A percentile compares a stretch with the other conserved stretches of the same genome.
These are phyloP conservation scores for Tupiocoris notatus DNA, from an alignment of 2,888 invertebrate species.

Conservation along the genomic window DNA sequence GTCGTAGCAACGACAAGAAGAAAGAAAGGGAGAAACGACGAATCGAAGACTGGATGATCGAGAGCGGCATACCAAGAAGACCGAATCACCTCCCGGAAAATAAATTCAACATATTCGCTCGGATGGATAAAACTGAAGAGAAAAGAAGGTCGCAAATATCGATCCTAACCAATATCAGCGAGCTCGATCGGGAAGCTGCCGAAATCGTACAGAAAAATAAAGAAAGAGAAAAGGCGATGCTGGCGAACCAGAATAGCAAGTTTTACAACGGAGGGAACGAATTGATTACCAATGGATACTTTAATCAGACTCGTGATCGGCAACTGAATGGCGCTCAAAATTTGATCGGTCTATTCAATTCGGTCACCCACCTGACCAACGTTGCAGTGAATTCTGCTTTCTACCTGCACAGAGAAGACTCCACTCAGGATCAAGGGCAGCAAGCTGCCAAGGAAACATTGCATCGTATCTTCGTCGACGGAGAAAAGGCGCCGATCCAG, in stretches of 20 bases:
- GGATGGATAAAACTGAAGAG: constrained; percentile 53
- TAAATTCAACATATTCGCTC: constrained; percentile 47
- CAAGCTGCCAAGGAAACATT: not conserved
- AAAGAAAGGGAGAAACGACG: constrained; percentile 47
- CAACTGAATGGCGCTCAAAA: constrained; percentile 56
- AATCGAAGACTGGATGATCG: constrained; percentile 55
- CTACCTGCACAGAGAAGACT: constrained; percentile 1
- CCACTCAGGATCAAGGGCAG: not conserved
- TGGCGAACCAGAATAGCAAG: constrained; percentile 52
- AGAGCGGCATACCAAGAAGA: constrained; percentile 52
- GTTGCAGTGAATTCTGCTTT: constrained; percentile 10
- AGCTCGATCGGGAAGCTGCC: constrained; percentile 74
- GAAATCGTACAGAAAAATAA: constrained; percentile 67
- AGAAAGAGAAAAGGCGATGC: constrained; percentile 52
- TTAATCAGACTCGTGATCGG: constrained; percentile 51
- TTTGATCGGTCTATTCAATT: constrained; percentile 64
- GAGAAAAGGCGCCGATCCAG: constrained; percentile 10
- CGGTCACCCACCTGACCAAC: constrained; percentile 61
- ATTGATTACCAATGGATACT: constrained; percentile 13
- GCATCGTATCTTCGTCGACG: constrained; percentile 17
- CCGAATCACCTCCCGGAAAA: constrained; percentile 43
- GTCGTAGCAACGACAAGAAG: constrained; percentile 42
- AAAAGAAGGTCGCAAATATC: constrained; percentile 62
- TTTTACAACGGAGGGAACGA: constrained; percentile 49
- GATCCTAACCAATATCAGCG: constrained; percentile 72